Evolutionary conservation across 92 coral and sea anemone species (phyloP), one percentile per base, ranked within the genome.

Genomic region (Phenganax stokvisi): DNA sequence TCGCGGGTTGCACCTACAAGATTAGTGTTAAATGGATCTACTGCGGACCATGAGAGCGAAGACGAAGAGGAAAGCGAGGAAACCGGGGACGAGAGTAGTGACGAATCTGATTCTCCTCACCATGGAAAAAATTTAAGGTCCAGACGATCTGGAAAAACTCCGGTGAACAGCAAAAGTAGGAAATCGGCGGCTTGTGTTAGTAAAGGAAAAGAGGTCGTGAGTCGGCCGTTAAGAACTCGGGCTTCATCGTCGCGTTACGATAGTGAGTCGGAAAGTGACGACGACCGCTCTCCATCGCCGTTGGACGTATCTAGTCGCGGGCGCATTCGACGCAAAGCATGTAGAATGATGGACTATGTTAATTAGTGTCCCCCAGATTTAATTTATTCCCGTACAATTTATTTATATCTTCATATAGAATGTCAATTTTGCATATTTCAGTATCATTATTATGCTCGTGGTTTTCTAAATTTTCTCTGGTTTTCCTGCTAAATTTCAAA

Each of bases 221-320:
- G 11, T 17, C 83, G 83, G 65, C 61, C 67, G 16, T 37, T 79
- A 6, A 47, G 74, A 51, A 79, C 73, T 62, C 83, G 74, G 72
- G 51, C 61, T 20, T 79, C 83, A 73, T 61, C 91, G 80, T 86
- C 89, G 10, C 92, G 89, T 85, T 88, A 92, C 60, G 99, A 96
- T 76, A 92, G 90, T 54, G 99, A 90, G 51, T 91, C 97, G 0
- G 99, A 96, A 74, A 92, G 97, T 61, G 99, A 90, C 70, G 90
- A 81, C 61, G 90, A 88, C 5, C 86, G 77, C 47, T 84, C 91
- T 56, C 85, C 80, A 44, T 79, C 72, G 25, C 25, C 80, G 13
- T 79, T 87, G 25, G 85, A 85, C 72, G 85, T 96, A 15, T 96
- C 99, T 28, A 96, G 99, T 73, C 92, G 99, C 12, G 99, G 99